Evolutionary conservation across 2,797 vertebrate species (phyloP).

Genomic region (Tachyglossus aculeatus): DNA sequence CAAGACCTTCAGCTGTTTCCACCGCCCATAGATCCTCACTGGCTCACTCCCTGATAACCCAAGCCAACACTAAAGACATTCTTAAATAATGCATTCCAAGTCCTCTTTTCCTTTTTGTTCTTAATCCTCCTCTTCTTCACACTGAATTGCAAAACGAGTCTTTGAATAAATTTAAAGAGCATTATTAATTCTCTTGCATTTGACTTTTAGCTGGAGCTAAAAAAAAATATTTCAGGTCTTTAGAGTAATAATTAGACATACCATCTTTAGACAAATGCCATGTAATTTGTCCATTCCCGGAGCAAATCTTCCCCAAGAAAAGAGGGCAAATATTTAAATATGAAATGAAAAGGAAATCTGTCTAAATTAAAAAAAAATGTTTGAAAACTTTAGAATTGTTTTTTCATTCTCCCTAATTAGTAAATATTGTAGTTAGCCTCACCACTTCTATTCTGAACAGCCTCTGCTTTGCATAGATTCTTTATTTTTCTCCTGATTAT

Average conservation of each 20-base stretch:
- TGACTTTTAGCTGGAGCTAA: constrained; percentile 66
- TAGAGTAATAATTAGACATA: constrained; percentile 72
- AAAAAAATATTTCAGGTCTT: constrained; percentile 76
- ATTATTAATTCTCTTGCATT: constrained; percentile 63
- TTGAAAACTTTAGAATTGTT: constrained; percentile 72
- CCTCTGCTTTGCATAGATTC: constrained; percentile 27
- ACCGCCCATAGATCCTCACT: too few relatives aligned
- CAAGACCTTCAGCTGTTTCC: too few relatives aligned
- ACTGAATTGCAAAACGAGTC: constrained; percentile 20
- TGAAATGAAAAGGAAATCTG: constrained; percentile 64
- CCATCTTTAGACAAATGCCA: constrained; percentile 73
- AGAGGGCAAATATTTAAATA: constrained; percentile 77
- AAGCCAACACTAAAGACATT: too few relatives aligned
- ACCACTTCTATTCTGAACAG: constrained; percentile 36
- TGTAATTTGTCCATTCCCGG: constrained; percentile 69
- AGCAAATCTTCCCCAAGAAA: constrained; percentile 72
- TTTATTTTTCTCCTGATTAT: constrained; percentile 43
- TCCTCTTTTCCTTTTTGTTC: background rate
- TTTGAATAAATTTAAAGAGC: constrained; percentile 68
- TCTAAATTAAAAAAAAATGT: constrained; percentile 61
- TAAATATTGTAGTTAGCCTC: constrained; percentile 65
- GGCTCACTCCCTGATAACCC: too few relatives aligned
- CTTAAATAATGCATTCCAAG: too few relatives aligned
- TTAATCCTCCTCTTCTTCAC: background rate
- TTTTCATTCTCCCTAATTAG: constrained; percentile 64